These are phyloP conservation scores for Peromyscus nudipes DNA, from an alignment of 2,797 vertebrate genomes.

Conservation along the genomic window DNA sequence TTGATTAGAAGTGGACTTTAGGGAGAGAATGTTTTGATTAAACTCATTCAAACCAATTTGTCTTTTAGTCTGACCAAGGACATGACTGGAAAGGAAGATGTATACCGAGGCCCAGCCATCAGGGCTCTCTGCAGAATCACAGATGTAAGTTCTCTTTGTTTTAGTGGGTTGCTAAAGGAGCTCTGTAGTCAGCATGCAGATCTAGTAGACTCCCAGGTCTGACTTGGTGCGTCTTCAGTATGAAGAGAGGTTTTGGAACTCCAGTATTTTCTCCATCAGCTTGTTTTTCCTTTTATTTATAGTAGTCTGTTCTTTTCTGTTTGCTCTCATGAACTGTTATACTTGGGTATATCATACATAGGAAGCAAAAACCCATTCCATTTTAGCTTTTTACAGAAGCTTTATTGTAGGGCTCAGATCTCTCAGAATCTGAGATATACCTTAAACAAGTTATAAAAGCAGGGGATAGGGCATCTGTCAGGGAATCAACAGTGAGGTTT, in stretches of 20 bases:
- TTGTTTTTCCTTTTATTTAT: constrained; percentile 16
- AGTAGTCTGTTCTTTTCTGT: background rate
- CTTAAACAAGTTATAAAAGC: constrained; percentile 12
- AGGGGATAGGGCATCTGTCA: background rate
- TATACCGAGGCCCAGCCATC: constrained; percentile 97
- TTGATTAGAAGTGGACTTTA: background rate
- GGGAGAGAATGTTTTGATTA: constrained; percentile 20
- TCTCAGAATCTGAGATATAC: constrained; percentile 53
- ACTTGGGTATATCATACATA: background rate
- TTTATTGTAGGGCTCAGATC: background rate
- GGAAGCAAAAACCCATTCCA: constrained; percentile 45
- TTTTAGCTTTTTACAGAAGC: constrained; percentile 13
- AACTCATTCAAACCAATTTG: constrained; percentile 40
- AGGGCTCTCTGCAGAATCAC: constrained; percentile 98
- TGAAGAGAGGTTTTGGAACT: constrained; percentile 16
- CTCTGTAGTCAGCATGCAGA: background rate
- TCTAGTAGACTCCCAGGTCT: background rate
- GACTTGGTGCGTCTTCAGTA: background rate
- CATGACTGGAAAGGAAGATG: constrained; percentile 99
- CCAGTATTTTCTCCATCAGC: background rate
- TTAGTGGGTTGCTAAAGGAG: background rate
- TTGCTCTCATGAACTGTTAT: background rate
- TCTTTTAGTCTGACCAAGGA: constrained; percentile 96
- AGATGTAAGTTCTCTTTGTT: constrained; percentile 91
- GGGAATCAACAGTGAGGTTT: background rate